These are phyloP conservation scores for Iguana delicatissima DNA, from an alignment of 2,797 vertebrate species.

Conservation along the genomic window DNA sequence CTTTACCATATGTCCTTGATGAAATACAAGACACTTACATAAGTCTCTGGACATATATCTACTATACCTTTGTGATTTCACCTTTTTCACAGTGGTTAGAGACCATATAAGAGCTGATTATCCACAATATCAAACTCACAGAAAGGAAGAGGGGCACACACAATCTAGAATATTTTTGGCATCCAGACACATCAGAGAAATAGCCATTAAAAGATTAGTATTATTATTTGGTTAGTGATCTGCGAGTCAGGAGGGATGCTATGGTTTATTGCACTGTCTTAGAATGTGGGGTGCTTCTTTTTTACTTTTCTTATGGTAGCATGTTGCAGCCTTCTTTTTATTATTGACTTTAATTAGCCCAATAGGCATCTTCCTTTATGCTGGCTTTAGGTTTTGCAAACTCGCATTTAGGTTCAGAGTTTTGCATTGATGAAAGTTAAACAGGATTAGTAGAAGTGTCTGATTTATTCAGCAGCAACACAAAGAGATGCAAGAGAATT, in stretches of 20 bases:
- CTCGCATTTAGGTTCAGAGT: conserved; percentile 46
- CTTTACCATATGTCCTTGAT: neutral
- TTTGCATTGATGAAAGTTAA: conserved; percentile 62
- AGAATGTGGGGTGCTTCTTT: neutral
- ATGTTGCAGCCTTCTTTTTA: neutral
- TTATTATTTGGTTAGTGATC: neutral
- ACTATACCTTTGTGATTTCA: neutral
- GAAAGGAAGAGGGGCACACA: neutral
- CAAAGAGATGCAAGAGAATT: conserved; percentile 59
- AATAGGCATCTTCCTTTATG: neutral
- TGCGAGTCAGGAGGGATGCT: neutral
- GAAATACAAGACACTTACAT: neutral
- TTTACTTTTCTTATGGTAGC: neutral
- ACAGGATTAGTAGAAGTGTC: conserved; percentile 60
- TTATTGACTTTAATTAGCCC: conserved; percentile 19
- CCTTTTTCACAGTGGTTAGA: neutral
- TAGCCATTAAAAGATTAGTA: too few species aligned
- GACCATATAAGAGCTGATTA: neutral
- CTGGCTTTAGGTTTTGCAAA: conserved; percentile 49
- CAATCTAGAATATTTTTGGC: neutral
- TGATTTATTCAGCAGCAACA: conserved; percentile 56
- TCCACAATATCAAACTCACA: neutral
- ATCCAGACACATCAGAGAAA: neutral
- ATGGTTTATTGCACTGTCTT: neutral
- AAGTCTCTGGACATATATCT: neutral